Evolutionary conservation across 2,888 invertebrate genomes (phyloP), one percentile per base, ranked within the genome.

Genomic region (Nymphalis c-album): DNA sequence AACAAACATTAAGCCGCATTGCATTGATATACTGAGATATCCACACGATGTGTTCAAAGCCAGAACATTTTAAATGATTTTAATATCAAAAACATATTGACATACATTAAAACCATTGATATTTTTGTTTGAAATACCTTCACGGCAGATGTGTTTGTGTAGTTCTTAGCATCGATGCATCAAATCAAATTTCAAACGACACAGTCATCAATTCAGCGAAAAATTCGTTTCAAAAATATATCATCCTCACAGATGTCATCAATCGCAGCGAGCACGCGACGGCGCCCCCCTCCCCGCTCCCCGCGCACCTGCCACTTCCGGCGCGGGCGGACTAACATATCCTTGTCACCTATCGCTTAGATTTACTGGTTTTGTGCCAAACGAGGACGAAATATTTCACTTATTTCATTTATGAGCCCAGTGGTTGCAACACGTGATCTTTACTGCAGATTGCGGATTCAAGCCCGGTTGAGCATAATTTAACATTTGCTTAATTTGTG

Each of bases 221-320:
- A 51, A 51, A 51, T 51, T 13, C 40, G 20, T 51, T 55, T 55
- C 55, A n/a, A 46, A 58, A 58, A 63, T 63, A 63, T 46, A 63
- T 63, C 63, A 63, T 35, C 31, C n/a, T 50, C 35, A 55, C 13
- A 26, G 63, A 13, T 47, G 46, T 17, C 46, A 63, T 47, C 55
- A 55, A 53, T 53, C 55, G 63, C 46, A 8, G 6, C 18, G 22
- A 22, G 31, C 20, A 51, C 31, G 55, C 63, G 55, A 46, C 55
- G 55, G 31, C 47, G 31, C 16, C 46, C 13, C 22, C 51, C 51
- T 47, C 20, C 53, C n/a, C 55, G 17, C 46, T 31, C 10, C 46
- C 22, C 55, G 20, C 46, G 55, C 63, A 63, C 55, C 63, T 63
- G 55, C 47, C 55, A 16, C 46, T 22, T 51, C 51, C 51, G 51